A percentile compares a stretch with the other conserved stretches of the same genome.
These are phyloP conservation scores for Parnassius apollo DNA, from an alignment of 2,888 invertebrate genomes.

Conservation along the genomic window DNA sequence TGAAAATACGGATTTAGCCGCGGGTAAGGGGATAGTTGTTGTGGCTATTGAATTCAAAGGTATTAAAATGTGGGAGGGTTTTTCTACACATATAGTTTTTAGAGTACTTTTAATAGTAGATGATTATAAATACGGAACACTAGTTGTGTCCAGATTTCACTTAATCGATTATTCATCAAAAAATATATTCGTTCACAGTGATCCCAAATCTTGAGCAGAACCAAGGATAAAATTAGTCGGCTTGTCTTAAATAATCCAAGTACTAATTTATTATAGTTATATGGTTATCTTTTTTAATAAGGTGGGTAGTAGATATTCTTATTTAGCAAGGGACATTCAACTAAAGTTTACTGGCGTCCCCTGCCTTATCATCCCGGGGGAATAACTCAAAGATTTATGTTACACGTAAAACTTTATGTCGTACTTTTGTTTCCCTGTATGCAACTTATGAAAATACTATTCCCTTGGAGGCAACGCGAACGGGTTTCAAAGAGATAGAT, in stretches of 20 bases:
- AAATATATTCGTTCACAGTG: too few relatives aligned
- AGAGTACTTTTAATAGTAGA: too few relatives aligned
- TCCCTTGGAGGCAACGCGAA: conserved; percentile 23
- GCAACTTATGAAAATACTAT: conserved; percentile 37
- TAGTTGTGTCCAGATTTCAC: too few relatives aligned
- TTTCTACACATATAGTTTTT: too few relatives aligned
- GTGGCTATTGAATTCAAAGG: conserved; percentile 43
- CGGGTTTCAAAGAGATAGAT: conserved; percentile 25
- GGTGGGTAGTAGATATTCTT: conserved; percentile 3
- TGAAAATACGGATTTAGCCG: conserved; percentile 75
- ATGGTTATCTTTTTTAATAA: too few relatives aligned
- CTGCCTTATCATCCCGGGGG: conserved; percentile 74
- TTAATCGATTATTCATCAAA: too few relatives aligned
- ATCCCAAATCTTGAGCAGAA: too few relatives aligned
- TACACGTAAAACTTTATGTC: conserved; percentile 76
- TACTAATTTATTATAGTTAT: too few relatives aligned
- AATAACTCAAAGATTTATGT: conserved; percentile 77
- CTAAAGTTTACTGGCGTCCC: conserved; percentile 33
- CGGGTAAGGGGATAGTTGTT: conserved; percentile 50
- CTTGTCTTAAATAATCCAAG: too few relatives aligned
- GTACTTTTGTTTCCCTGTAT: conserved; percentile 61
- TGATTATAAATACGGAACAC: too few relatives aligned
- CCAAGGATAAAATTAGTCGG: too few relatives aligned
- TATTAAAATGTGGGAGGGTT: conserved; percentile 4
- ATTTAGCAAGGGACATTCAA: conserved; percentile 18